Evolutionary conservation across 2,113 vertebrate genomes (phyloP), one percentile per base, ranked within the genome.

Genomic region (Melanerpes aurifrons): DNA sequence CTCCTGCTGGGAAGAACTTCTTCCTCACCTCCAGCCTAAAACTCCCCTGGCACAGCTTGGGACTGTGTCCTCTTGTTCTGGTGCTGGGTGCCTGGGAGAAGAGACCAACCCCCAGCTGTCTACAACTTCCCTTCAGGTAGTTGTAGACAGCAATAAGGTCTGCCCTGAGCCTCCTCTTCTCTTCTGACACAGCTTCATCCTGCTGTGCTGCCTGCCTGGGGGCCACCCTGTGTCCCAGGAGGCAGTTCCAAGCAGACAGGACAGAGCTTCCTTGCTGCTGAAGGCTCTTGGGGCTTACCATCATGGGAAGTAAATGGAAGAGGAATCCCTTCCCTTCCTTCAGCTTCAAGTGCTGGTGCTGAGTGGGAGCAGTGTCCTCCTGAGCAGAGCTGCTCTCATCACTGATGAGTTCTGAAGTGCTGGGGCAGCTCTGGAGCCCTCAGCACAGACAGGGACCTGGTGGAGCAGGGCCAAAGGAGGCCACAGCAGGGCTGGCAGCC

Each of bases 141-240:
- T 43, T 43, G 43, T 43, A 43, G 43, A 43, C 5, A 43, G 43
- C 43, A 43, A 43, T 15, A 15, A 43, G 43, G 43, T 43, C 43
- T 43, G 5, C 43, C 43, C 43, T 43, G 43, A 43, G 43, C 43
- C 43, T 43, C 43, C 43, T 43, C 43, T 43, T 43, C 43, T 43
- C 43, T 15, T 40, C 40, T 40, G 40, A 40, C 40, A 40, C 40
- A 40, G 15, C 21, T 2, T 59, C 8, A 71, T 9, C 35, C 53
- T 56, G 8, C 7, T 1, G 24, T 1, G 0, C 0, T 45, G 79
- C 45, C 56, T 40, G 18, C 4, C 37, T 4, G 15, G 31, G 62
- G 12, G 20, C 9, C 43, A 8, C 58, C 5, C 6, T 5, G 3
- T 50, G 26, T 25, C 43, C 68, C 7, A 3, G 28, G 80, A 58